phyloP scores from a whole-genome alignment of 2,888 invertebrate genomes.

The Eilema caniola region DNA sequence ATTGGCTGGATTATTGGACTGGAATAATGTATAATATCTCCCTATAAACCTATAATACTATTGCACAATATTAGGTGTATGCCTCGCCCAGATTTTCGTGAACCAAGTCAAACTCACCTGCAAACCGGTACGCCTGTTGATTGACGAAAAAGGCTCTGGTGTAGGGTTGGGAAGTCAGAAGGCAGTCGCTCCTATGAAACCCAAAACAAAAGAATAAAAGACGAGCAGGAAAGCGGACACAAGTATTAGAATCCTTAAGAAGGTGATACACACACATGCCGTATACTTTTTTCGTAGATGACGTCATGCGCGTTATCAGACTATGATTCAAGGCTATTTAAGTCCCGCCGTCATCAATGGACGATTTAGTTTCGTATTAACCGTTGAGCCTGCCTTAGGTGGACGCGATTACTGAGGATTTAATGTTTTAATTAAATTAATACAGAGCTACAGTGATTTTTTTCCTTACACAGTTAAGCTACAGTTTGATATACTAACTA shows the following conservation, averaged over 20 bases:
- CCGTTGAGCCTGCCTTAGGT: slow-evolving; percentile 6
- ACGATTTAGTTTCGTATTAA: slow-evolving; percentile 16
- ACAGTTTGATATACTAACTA: background rate
- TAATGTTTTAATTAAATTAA: background rate
- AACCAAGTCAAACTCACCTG: background rate
- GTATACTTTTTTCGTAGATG: slow-evolving; percentile 11
- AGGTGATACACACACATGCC: slow-evolving; percentile 4
- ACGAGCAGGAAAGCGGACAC: background rate
- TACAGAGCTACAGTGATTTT: background rate
- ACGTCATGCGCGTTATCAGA: slow-evolving; percentile 24
- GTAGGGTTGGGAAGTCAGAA: too few species aligned
- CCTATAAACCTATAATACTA: background rate
- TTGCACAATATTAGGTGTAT: too few species aligned
- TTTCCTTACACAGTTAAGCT: too few species aligned
- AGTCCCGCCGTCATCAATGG: slow-evolving; percentile 6
- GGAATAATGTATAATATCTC: too few species aligned
- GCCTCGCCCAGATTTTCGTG: background rate
- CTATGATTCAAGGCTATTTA: slow-evolving; percentile 19
- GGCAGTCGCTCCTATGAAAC: too few species aligned
- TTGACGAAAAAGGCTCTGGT: too few species aligned
- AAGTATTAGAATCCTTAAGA: background rate
- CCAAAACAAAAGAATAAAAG: too few species aligned
- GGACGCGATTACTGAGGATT: background rate
- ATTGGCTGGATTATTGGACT: too few species aligned
- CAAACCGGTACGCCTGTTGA: too few species aligned